phyloP scores from a whole-genome alignment of 2,888 invertebrate species.

The Rhagophthalmus giganteus region DNA sequence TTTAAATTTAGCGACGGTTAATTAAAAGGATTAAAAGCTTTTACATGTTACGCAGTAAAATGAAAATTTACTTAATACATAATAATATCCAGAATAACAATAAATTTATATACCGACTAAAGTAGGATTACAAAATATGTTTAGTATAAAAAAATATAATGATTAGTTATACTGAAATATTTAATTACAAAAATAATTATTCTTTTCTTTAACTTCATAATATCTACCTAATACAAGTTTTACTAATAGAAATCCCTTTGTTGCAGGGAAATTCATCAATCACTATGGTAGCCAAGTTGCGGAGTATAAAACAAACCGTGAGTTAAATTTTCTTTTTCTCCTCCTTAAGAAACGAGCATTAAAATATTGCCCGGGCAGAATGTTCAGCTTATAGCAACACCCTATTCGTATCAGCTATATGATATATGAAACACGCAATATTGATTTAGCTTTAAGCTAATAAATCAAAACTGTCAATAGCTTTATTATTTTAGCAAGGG shows the following conservation, averaged over 20 bases:
- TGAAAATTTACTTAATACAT: conserved; percentile 15
- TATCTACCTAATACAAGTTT: too few species aligned
- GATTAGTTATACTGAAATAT: too few species aligned
- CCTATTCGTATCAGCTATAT: conserved; percentile 32
- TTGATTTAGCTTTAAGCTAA: conserved; percentile 47
- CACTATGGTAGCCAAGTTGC: conserved; percentile 48
- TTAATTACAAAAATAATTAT: too few species aligned
- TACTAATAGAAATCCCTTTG: conserved; percentile 30
- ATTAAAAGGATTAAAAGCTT: conserved; percentile 20
- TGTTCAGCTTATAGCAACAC: conserved; percentile 33
- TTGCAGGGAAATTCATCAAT: conserved; percentile 52
- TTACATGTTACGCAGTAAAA: conserved; percentile 17
- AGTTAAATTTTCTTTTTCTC: conserved; percentile 40
- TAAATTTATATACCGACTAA: background rate
- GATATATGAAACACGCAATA: conserved; percentile 47
- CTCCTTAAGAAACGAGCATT: conserved; percentile 20
- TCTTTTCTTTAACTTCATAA: too few species aligned
- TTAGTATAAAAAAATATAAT: too few species aligned
- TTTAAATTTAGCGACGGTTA: conserved; percentile 17
- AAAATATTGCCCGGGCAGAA: conserved; percentile 26
- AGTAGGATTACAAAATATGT: too few species aligned
- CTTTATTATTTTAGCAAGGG: conserved; percentile 46
- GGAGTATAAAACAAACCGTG: conserved; percentile 50
- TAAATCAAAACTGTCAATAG: conserved; percentile 51
- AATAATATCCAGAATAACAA: background rate